Evolutionary conservation across 1,140 invertebrate species (phyloP).

Genomic region (Lordiphosa mommai): DNA sequence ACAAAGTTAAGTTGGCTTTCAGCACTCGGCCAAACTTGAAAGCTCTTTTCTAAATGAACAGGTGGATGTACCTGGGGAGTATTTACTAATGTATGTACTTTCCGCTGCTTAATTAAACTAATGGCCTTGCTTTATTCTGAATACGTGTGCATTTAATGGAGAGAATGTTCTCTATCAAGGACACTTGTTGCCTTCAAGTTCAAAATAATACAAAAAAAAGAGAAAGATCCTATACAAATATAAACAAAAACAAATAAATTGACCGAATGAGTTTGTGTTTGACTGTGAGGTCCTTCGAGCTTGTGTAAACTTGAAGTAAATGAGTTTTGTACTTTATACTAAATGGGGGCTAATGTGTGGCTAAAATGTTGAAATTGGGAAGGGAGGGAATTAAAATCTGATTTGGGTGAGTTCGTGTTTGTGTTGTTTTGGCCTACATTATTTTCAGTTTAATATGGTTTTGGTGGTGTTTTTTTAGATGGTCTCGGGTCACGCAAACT

Average conservation of each 20-base stretch:
- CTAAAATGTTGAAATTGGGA: neutral
- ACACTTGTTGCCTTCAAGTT: conserved; percentile 7
- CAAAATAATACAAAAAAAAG: neutral
- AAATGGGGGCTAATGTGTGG: conserved; percentile 1
- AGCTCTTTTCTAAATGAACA: too few relatives aligned
- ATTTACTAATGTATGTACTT: neutral
- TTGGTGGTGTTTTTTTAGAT: neutral
- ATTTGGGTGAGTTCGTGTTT: neutral
- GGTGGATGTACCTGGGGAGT: neutral
- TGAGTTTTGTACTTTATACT: conserved; percentile 1
- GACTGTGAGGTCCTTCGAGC: conserved; percentile 2
- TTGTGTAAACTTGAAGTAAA: conserved; percentile 6
- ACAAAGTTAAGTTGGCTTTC: too few relatives aligned
- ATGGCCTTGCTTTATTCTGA: neutral
- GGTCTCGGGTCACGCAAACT: conserved; percentile 35
- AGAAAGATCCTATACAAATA: conserved; percentile 1
- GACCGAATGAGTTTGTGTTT: conserved; percentile 7
- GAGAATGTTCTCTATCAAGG: neutral
- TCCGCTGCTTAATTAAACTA: conserved; percentile 3
- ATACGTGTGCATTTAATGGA: neutral
- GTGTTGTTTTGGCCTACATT: neutral
- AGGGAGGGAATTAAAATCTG: neutral
- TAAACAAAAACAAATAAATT: conserved; percentile 9
- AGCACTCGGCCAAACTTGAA: too few relatives aligned
- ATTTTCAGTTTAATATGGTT: neutral